Evolutionary conservation across 1,140 invertebrate genomes (phyloP), one percentile per base, ranked within the genome.

Genomic region (Radopholus similis): DNA sequence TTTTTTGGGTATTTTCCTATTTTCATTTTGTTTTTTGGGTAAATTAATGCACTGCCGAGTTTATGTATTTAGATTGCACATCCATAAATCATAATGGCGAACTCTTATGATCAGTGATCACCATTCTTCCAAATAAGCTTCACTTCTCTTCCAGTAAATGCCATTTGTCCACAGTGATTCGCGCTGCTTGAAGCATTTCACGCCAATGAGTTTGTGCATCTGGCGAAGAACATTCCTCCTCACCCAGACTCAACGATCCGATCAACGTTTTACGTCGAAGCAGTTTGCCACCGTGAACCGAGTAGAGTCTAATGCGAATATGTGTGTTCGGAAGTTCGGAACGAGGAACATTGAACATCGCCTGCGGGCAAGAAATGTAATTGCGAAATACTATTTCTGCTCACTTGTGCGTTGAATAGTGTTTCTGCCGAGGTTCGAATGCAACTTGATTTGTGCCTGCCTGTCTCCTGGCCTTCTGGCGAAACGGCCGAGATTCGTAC

Each of bases 151-250:
- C 51, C 18, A 59, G 2, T 26, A 54, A 21, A 51, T 68, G 66
- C 66, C 66, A 68, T 69, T 68, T 68, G 28, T 51, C 44, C 21
- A 68, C 69, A 13, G 66, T 68, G 13, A 38, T 72, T 15, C 66
- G 58, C 42, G 34, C 54, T 42, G 58, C 66, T 30, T 68, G 35
- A 18, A 66, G 32, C 62, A 66, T 68, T 42, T 62, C 35, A 21
- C 49, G 59, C 59, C 59, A 62, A 62, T 62, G 59, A 42, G 18
- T 5, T 23, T 44, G 59, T 44, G 59, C 59, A 58, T 58, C 56
- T 37, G 56, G 37, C 4, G 56, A 58, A 21, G 56, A 58, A 21
- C 8, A 58, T 26, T 37, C 28, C 15, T 37, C 40, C 15, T 37
- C 56, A 18, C 56, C 40, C 23, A 58, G 37, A 15, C 26, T 11